Conservation (phyloP, 2,888 invertebrate genomes). For the Kryphioiulus occultus region DNA sequence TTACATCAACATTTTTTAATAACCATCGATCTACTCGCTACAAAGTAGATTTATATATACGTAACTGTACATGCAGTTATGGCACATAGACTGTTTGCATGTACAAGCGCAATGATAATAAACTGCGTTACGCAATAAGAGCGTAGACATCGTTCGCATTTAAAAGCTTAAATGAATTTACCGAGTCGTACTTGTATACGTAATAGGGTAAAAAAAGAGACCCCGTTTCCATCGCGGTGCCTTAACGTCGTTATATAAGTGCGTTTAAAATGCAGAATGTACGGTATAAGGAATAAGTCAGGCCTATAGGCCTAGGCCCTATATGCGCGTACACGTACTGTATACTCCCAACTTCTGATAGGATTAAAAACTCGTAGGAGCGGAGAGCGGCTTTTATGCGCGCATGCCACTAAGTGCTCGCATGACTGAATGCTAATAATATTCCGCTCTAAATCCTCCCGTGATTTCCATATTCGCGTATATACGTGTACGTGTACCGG, state of each 20-base stretch:
- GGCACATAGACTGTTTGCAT: no score
- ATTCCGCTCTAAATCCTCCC: not conserved
- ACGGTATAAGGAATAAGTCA: not conserved
- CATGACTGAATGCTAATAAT: not conserved
- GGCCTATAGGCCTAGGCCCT: no score
- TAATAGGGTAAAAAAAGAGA: not conserved
- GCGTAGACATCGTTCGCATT: not conserved
- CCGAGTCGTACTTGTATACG: not conserved
- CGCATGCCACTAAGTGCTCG: not conserved
- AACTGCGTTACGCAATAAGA: not conserved
- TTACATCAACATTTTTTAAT: no score
- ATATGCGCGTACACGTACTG: no score
- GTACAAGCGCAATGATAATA: not conserved
- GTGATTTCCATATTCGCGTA: not conserved
- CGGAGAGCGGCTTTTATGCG: not conserved
- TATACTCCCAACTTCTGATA: not conserved
- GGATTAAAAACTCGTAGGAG: not conserved
- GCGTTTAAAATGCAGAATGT: not conserved
- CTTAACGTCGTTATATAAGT: no score
- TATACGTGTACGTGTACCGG: no score
- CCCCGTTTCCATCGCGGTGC: no score
- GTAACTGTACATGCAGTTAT: no score
- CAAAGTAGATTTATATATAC: no score
- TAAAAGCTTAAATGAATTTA: conserved; percentile 22
- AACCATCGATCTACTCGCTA: no score